A percentile compares a stretch with the other conserved stretches of the same genome.
Conservation (phyloP, 2,113 vertebrate genomes). For the Aix galericulata region DNA sequence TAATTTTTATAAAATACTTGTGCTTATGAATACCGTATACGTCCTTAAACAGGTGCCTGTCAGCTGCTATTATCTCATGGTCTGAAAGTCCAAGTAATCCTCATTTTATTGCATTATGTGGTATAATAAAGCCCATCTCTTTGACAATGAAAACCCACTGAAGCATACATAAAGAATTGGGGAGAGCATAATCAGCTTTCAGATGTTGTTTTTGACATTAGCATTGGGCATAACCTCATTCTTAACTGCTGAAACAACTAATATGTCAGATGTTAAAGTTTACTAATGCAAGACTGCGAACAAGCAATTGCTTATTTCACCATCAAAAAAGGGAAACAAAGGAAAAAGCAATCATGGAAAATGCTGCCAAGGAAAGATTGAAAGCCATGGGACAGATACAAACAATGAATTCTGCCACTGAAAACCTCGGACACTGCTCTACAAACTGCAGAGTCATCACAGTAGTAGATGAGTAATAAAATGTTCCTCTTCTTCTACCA, state of each 20-base stretch:
- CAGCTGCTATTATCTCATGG: slow-evolving; percentile 55
- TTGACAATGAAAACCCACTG: slow-evolving; percentile 48
- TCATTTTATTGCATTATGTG: slow-evolving; percentile 49
- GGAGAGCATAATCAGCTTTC: slow-evolving; percentile 31
- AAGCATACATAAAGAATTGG: slow-evolving; percentile 33
- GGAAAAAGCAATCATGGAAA: not conserved
- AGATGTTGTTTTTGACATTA: slow-evolving; percentile 28
- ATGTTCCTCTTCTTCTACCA: not conserved
- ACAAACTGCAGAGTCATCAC: not conserved
- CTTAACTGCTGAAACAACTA: slow-evolving; percentile 5
- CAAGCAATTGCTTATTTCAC: not conserved
- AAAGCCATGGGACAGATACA: not conserved
- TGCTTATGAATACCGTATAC: slow-evolving; percentile 26
- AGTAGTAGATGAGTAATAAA: not conserved
- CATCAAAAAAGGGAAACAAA: not conserved
- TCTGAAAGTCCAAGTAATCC: slow-evolving; percentile 55
- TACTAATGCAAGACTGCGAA: not conserved
- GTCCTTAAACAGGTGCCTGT: slow-evolving; percentile 48
- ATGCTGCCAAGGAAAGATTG: not conserved
- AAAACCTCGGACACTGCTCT: not conserved
- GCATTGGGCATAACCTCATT: not conserved
- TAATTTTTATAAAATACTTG: slow-evolving; percentile 26
- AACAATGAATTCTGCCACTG: not conserved
- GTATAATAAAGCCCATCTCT: slow-evolving; percentile 32
- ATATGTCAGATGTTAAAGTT: not conserved